These are phyloP conservation scores for Ascaphus truei DNA, from an alignment of 2,113 vertebrate genomes.

Conservation along the genomic window DNA sequence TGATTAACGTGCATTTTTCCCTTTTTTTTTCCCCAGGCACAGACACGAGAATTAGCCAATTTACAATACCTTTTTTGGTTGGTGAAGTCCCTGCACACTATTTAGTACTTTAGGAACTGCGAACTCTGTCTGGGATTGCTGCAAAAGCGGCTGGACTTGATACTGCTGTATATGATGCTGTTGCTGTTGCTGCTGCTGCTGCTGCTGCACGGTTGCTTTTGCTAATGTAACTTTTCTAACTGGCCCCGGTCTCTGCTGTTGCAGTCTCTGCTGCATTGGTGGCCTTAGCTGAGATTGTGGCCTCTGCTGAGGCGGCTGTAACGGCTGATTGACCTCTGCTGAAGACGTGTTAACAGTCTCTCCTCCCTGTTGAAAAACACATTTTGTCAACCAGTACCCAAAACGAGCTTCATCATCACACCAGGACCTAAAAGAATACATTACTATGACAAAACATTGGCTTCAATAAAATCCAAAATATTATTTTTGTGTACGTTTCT, in stretches of 20 bases:
- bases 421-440: too few species aligned
- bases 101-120: constrained; percentile 66
- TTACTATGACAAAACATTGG: too few species aligned
- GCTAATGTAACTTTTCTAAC: constrained; percentile 86
- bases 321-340: constrained; percentile 56
- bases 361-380: constrained; percentile 69
- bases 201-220: constrained; percentile 55
- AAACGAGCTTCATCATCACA: too few species aligned
- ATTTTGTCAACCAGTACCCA: too few species aligned
- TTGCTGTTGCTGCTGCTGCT: constrained; percentile 53
- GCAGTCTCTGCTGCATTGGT: constrained; percentile 55
- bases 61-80: constrained; percentile 64
- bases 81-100: constrained; percentile 69
- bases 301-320: constrained; percentile 56
- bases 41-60: too few species aligned
- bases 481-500: too few species aligned
- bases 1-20: too few species aligned
- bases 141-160: constrained; percentile 40
- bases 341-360: constrained; percentile 64
- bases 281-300: constrained; percentile 45
- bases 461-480: too few species aligned
- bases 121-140: constrained; percentile 45
- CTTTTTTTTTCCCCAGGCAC: too few species aligned
- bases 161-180: constrained; percentile 50
- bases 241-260: constrained; percentile 68